phyloP scores from a whole-genome alignment of 2,888 invertebrate genomes.

The Drosophila meridionalis region DNA sequence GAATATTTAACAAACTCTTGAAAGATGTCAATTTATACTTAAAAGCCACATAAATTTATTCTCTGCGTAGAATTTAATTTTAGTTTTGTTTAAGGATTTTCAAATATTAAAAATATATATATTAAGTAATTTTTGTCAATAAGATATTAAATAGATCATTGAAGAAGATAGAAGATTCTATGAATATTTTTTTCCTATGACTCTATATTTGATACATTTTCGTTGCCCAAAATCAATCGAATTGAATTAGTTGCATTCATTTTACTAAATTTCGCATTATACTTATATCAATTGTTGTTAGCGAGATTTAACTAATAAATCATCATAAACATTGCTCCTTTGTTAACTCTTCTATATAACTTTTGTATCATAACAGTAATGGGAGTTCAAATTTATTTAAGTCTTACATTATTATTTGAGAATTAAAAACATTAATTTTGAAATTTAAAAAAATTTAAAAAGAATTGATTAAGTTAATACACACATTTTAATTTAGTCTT shows the following conservation, averaged over 20 bases:
- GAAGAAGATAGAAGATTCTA: background rate
- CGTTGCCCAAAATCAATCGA: background rate
- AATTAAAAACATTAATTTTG: no score
- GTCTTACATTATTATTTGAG: no score
- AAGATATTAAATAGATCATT: background rate
- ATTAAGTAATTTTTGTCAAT: background rate
- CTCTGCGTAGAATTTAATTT: background rate
- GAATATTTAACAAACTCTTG: constrained; percentile 43
- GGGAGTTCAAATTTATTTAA: no score
- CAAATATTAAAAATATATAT: no score
- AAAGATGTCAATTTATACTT: constrained; percentile 19
- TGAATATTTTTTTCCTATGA: no score
- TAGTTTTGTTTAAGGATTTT: background rate
- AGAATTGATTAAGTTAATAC: no score
- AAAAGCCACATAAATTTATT: background rate
- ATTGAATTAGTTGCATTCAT: background rate
- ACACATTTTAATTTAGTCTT: no score
- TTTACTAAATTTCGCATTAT: background rate
- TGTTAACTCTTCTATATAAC: no score
- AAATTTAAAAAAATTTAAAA: no score
- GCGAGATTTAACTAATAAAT: background rate
- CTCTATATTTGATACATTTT: no score
- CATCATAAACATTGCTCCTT: background rate
- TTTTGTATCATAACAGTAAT: no score
- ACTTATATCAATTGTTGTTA: background rate